Conservation (phyloP, 1,140 invertebrate species). For the Formica selysi region DNA sequence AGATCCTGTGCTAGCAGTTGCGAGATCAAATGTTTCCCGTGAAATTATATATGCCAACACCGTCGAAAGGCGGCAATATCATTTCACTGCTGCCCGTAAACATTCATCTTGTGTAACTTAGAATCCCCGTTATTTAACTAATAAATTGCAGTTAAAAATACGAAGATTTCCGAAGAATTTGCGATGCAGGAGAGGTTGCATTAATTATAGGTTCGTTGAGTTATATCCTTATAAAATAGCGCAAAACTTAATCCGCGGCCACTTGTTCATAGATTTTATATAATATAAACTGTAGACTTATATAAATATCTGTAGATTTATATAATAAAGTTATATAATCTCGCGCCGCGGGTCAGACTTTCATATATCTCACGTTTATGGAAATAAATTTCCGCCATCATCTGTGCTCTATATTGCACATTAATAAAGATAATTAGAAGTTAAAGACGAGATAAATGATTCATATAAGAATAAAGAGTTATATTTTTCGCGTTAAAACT, state of each 20-base stretch:
- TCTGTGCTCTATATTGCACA: not conserved
- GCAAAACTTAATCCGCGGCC: not conserved
- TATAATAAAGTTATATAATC: slow-evolving; percentile 42
- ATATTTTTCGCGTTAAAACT: slow-evolving; percentile 11
- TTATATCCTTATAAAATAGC: slow-evolving; percentile 30
- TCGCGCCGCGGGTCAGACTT: not conserved
- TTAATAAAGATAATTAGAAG: slow-evolving; percentile 45
- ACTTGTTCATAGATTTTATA: not conserved
- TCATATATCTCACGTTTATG: slow-evolving; percentile 29
- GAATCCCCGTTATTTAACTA: slow-evolving; percentile 34
- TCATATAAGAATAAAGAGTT: slow-evolving; percentile 40
- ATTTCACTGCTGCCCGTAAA: slow-evolving; percentile 26
- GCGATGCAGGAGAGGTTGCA: not conserved
- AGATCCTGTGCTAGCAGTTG: slow-evolving; percentile 35
- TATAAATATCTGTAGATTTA: slow-evolving; percentile 50
- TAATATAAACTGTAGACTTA: not conserved
- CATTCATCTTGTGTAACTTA: slow-evolving; percentile 9
- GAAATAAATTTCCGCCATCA: slow-evolving; percentile 11
- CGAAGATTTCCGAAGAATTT: not conserved
- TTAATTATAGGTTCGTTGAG: slow-evolving; percentile 47
- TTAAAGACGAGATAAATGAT: slow-evolving; percentile 15
- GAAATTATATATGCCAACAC: slow-evolving; percentile 56
- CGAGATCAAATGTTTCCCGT: slow-evolving; percentile 57
- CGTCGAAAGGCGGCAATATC: slow-evolving; percentile 21
- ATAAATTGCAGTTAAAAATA: slow-evolving; percentile 46